Percentiles rank a stretch among this genome's conserved stretches.
These are phyloP conservation scores for Emberiza fucata DNA, from an alignment of 2,113 vertebrate species.

Conservation along the genomic window DNA sequence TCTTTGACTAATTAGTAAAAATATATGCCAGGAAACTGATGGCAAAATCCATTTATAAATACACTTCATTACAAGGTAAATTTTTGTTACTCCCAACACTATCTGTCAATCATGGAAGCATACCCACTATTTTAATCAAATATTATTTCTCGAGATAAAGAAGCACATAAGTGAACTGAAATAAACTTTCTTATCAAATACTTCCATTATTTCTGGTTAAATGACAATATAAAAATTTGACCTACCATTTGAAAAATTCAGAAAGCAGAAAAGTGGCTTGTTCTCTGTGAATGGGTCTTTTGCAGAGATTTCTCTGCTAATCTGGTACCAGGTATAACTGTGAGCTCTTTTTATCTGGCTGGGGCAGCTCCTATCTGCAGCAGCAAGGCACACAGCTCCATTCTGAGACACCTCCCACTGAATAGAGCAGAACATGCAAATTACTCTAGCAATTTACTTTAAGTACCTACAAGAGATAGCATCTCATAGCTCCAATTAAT, in stretches of 20 bases:
- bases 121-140: neutral
- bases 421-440: neutral
- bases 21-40: neutral
- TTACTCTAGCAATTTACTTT: neutral
- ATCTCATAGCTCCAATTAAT: neutral
- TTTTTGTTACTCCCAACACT: neutral
- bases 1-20: neutral
- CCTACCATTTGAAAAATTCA: constrained; percentile 24
- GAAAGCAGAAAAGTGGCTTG: neutral
- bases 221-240: neutral
- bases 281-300: neutral
- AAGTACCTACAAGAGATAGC: neutral
- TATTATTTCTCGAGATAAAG: neutral
- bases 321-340: neutral
- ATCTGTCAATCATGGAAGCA: neutral
- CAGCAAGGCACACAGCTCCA: neutral
- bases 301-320: neutral
- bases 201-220: neutral
- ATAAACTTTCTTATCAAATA: neutral
- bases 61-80: neutral
- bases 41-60: neutral
- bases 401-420: constrained; percentile 41
- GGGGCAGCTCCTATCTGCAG: neutral
- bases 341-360: neutral
- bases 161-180: neutral